These are phyloP conservation scores for Myrmecophaga tridactyla DNA, from an alignment of 2,113 vertebrate species.

Conservation along the genomic window DNA sequence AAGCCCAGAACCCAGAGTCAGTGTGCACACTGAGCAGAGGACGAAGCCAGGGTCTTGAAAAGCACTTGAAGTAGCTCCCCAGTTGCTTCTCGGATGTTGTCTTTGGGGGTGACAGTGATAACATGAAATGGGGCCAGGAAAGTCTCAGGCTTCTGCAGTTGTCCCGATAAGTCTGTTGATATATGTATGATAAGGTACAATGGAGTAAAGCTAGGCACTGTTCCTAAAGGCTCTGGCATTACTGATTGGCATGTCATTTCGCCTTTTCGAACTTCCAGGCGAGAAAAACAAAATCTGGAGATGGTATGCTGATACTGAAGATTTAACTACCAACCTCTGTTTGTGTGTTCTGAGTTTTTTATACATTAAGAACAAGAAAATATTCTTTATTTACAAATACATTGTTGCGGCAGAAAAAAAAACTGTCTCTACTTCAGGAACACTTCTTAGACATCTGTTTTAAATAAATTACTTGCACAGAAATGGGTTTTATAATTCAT, in stretches of 20 bases:
- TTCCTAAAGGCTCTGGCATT: not conserved
- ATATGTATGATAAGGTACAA: not conserved
- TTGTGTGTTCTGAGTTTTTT: not conserved
- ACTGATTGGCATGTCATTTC: not conserved
- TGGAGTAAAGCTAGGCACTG: not conserved
- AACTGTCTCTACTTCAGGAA: not conserved
- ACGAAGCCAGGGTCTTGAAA: not conserved
- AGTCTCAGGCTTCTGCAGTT: not conserved
- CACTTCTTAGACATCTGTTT: not conserved
- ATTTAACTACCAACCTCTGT: not conserved
- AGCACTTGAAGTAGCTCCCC: not conserved
- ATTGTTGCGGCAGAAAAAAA: not conserved
- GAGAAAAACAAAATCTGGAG: not conserved
- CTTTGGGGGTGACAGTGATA: no score
- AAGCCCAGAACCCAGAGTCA: not conserved
- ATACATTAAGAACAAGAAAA: not conserved
- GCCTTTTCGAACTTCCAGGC: not conserved
- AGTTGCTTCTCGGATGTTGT: not conserved
- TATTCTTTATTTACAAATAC: not conserved
- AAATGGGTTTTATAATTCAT: not conserved
- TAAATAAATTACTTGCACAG: not conserved
- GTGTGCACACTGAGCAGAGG: fast-evolving
- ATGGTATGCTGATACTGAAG: not conserved
- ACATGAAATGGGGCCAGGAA: not conserved
- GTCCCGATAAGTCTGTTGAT: not conserved